A percentile compares a stretch with the other conserved stretches of the same genome.
Evolutionary conservation across 2,797 vertebrate species (phyloP).

Genomic region (Poeciliopsis turneri): DNA sequence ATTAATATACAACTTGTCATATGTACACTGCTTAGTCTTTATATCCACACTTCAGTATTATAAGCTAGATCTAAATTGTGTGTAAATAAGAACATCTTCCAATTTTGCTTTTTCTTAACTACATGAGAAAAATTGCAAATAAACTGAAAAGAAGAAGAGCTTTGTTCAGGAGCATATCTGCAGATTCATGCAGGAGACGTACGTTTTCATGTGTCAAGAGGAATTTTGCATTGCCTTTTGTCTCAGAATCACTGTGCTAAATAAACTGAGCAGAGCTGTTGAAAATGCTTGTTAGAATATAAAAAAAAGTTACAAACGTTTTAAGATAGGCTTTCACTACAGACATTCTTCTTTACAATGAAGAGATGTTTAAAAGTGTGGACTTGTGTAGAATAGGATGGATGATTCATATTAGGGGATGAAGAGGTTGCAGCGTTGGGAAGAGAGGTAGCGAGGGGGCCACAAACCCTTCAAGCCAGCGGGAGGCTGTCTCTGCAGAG

Average conservation of each 20-base stretch:
- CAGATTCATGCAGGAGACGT: neutral
- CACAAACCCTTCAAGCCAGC: conserved; percentile 59
- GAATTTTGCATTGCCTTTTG: no score
- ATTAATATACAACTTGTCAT: neutral
- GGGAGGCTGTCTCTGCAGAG: conserved; percentile 45
- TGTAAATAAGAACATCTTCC: neutral
- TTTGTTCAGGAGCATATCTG: neutral
- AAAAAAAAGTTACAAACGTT: neutral
- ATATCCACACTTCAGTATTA: neutral
- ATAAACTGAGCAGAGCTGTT: neutral
- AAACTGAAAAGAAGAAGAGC: neutral
- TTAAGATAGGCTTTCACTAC: neutral
- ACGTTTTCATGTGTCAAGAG: no score
- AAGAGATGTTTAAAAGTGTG: conserved; percentile 4
- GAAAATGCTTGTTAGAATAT: neutral
- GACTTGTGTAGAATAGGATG: conserved; percentile 9
- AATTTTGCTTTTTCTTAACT: neutral
- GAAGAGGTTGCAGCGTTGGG: conserved; percentile 15
- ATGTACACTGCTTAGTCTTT: neutral
- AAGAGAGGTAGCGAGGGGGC: conserved; percentile 50
- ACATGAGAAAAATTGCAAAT: neutral
- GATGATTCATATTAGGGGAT: conserved; percentile 19
- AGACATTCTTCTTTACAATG: neutral
- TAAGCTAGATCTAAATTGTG: neutral
- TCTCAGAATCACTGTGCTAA: no score